A percentile compares a stretch with the other conserved stretches of the same genome.
Evolutionary conservation across 2,113 vertebrate species (phyloP).

Genomic region (Nothoprocta pentlandii): DNA sequence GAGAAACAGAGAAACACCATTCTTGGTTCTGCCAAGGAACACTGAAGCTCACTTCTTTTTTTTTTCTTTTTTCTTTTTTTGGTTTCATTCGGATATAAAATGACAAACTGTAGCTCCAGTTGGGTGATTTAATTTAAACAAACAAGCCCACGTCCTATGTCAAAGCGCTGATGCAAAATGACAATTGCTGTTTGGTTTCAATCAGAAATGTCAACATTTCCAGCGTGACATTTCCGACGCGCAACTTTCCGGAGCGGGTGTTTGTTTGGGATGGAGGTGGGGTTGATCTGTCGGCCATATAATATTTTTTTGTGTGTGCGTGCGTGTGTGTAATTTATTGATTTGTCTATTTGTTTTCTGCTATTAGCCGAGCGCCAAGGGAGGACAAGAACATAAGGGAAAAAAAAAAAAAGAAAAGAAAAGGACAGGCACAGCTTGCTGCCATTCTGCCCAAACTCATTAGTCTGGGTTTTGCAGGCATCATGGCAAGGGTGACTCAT

Average conservation of each 20-base stretch:
- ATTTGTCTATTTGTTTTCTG: not conserved
- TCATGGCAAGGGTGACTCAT: fast-evolving
- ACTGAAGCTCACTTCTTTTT: not conserved
- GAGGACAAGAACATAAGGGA: not conserved
- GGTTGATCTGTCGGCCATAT: not conserved
- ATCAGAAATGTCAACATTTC: constrained; percentile 24
- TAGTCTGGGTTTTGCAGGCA: not conserved
- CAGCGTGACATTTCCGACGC: not conserved
- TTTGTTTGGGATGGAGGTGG: not conserved
- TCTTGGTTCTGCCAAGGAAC: not conserved
- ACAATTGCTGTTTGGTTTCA: constrained; percentile 40
- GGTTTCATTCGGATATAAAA: not conserved
- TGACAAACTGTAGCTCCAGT: constrained; percentile 18
- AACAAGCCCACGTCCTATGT: not conserved
- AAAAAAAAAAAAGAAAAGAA: too few relatives aligned
- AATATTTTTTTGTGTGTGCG: not conserved
- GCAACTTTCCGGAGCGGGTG: fast-evolving
- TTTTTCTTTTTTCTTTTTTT: not conserved
- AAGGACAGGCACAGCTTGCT: fast-evolving
- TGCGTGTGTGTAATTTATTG: not conserved
- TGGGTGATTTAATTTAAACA: constrained; percentile 20
- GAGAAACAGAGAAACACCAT: not conserved
- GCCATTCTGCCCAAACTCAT: not conserved
- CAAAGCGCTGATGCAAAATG: not conserved
- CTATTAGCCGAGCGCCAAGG: fast-evolving